Conservation (phyloP, 35 echinoderm and acorn worm species). For the Ophioderma brevispina region DNA sequence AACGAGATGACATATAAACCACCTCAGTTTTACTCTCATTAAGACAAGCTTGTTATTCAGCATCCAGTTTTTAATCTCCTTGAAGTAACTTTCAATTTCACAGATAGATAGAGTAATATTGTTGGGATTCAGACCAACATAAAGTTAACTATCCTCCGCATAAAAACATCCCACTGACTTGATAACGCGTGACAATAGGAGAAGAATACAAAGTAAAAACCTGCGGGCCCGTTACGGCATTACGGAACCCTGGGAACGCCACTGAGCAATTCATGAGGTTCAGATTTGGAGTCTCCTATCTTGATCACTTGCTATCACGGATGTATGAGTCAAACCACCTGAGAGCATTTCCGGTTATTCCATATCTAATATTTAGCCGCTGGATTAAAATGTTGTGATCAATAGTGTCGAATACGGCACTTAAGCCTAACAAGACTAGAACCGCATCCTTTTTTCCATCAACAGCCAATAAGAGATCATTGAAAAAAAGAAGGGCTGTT, state of each 20-base stretch:
- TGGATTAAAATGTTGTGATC: constrained; percentile 39
- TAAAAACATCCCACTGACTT: neutral
- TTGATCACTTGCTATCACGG: constrained; percentile 12
- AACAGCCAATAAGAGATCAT: constrained; percentile 60
- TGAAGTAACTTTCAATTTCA: constrained; percentile 15
- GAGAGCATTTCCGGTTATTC: constrained; percentile 43
- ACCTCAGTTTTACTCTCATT: constrained; percentile 7
- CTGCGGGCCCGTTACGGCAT: neutral
- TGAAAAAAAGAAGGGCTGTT: constrained; percentile 57
- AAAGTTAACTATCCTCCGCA: constrained; percentile 33
- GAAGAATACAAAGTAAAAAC: constrained; percentile 17
- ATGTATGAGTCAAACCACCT: constrained; percentile 70
- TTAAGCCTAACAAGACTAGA: constrained; percentile 40
- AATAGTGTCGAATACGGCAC: constrained; percentile 54
- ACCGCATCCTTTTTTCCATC: constrained; percentile 25
- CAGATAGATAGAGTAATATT: neutral
- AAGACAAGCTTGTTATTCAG: constrained; percentile 9
- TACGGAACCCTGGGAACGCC: constrained; percentile 40
- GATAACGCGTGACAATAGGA: constrained; percentile 8
- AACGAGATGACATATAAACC: neutral
- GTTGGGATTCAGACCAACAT: neutral
- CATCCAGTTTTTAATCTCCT: neutral
- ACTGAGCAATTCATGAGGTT: neutral
- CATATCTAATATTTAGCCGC: constrained; percentile 20
- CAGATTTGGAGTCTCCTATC: constrained; percentile 15